These are phyloP conservation scores for Doryteuthis pealeii DNA, from an alignment of 1,140 invertebrate genomes.

Conservation along the genomic window DNA sequence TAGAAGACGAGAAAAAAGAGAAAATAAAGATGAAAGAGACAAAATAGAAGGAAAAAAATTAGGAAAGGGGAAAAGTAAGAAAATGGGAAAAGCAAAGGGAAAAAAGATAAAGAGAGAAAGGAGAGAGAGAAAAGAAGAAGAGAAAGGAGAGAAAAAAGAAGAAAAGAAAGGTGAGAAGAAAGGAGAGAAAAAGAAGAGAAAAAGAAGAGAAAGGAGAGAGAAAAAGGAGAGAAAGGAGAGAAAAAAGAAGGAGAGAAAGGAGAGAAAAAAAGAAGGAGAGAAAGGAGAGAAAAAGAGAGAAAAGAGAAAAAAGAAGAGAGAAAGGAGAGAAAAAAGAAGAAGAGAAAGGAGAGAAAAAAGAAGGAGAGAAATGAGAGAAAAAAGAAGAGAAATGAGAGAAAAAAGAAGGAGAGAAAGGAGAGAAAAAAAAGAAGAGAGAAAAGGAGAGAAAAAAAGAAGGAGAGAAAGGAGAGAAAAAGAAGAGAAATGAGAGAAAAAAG, in stretches of 20 bases:
- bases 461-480: background rate
- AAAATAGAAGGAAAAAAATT: background rate
- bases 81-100: background rate
- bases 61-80: no score
- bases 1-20: background rate
- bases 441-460: background rate
- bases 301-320: background rate
- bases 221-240: background rate
- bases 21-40: background rate
- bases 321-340: no score
- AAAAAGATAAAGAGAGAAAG: background rate
- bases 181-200: background rate
- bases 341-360: background rate
- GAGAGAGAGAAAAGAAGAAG: background rate
- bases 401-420: background rate
- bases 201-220: no score
- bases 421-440: no score
- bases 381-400: background rate
- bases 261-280: background rate
- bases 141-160: background rate
- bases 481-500: background rate
- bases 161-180: background rate
- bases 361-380: background rate
- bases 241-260: background rate
- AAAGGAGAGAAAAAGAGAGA: background rate